Evolutionary conservation across 1,140 invertebrate species (phyloP), one percentile per base, ranked within the genome.

Genomic region (Aphelenchoides besseyi): DNA sequence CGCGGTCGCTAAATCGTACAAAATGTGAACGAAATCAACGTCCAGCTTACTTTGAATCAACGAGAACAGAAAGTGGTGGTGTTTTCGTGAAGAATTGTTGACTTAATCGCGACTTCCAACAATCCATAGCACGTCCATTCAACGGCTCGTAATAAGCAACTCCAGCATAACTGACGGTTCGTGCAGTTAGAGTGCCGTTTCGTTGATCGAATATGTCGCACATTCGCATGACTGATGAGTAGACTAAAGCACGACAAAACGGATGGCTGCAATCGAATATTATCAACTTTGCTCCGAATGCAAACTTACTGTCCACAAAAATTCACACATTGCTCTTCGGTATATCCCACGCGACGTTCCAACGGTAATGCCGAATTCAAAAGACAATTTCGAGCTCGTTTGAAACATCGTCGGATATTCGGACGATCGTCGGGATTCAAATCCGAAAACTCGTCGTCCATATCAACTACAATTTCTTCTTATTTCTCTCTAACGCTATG

Each of bases 291-390:
- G 41, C n/a, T 12, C 41, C 12, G 12, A 48, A n/a, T n/a, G n/a
- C n/a, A 70, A 35, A 70, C 69, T 74, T 12, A 71, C 69, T 72
- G 66, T 8, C 48, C 72, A 35, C 70, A 71, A 52, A 71, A 72
- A n/a, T 53, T 70, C 12, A 71, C 29, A 35, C 70, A 71, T 28
- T 71, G 68, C 2, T 33, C 70, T 9, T 70, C 37, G 30, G 36
- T 28, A 35, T 72, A 54, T 18, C 35, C 33, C 12, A 71, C 33
- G 3, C 70, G 69, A 2, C 70, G 70, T 23, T 71, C 72, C 29
- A 71, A 26, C 37, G 71, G 67, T 1, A 67, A 32, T 23, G 68
- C 66, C n/a, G 54, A 29, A 23, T 37, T 33, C 72, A 71, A 57
- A 5, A 74, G 26, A 33, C 70, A 71, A 16, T 71, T 70, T 30